Evolutionary conservation across 2,113 vertebrate species (phyloP), one percentile per base, ranked within the genome.

Genomic region (Petaurus breviceps): DNA sequence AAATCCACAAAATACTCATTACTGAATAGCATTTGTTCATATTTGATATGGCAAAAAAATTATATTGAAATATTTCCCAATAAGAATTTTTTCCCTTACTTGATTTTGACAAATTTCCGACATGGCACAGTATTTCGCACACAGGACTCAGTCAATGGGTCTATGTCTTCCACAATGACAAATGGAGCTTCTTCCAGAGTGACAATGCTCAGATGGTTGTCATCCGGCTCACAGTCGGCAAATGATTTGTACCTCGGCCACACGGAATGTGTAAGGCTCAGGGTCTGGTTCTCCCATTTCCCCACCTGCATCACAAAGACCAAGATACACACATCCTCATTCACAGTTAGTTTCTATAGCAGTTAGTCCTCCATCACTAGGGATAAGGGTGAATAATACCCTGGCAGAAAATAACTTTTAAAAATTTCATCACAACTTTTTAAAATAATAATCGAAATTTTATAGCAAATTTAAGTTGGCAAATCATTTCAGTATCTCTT

Each of bases 151-250:
- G 99, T 99, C 95, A 99, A 98, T 1, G 99, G 99, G 96, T 99
- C 99, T 93, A 99, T 99, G 26, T 99, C 99, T 95, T 99, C 99
- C 95, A 99, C 99, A 0, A 99, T 99, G 93, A 99, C 99, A 31
- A 99, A 99, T 0, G 99, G 99, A 84, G 99, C 99, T 98, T 99
- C 99, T 98, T 99, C 99, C 95, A 99, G 98, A n/a, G 99, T 99
- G 97, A 99, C 99, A 3, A 99, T 99, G 98, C 99, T 99, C 98
- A 99, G 98, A 95, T 99, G 99, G 98, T 99, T 99, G 98, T 99
- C 99, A 0, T 99, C 99, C 0, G 99, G 99, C 96, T 99, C 99
- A 0, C 99, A 99, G 96, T 99, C 99, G 0, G 99, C 99, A 0
- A 99, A 99, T 16, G 99, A 99, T 98, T 99, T 99, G 98, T 99